These are phyloP conservation scores for Odontamblyopus lacepedii DNA, from an alignment of 2,797 vertebrate species.

Conservation along the genomic window DNA sequence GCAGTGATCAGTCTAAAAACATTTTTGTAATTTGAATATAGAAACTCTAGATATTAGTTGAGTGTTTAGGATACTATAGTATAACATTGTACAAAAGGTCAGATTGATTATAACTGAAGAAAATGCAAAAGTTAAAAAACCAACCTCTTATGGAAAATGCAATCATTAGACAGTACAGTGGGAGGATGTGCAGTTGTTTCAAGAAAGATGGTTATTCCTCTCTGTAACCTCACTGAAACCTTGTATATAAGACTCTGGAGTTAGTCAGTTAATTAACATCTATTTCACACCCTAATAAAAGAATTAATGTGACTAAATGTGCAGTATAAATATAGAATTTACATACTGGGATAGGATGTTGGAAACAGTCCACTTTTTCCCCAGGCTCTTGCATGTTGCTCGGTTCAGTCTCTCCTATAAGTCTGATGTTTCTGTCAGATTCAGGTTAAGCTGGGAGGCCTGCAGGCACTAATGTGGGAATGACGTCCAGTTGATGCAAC, in stretches of 20 bases:
- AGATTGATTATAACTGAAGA: not conserved
- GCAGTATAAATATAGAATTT: conserved; percentile 24
- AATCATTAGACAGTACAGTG: not conserved
- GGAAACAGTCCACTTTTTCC: conserved; percentile 81
- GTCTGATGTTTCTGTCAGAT: conserved; percentile 38
- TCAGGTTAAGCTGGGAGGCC: conserved; percentile 34
- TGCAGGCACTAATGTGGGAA: conserved; percentile 53
- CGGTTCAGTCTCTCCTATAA: conserved; percentile 29
- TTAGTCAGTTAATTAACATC: not conserved
- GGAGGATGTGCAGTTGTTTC: not conserved
- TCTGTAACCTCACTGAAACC: not conserved
- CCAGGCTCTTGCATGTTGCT: conserved; percentile 72
- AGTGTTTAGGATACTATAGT: too few relatives aligned
- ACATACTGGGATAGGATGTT: conserved; percentile 82
- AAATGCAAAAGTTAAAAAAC: not conserved
- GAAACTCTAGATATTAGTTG: not conserved
- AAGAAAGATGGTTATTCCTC: not conserved
- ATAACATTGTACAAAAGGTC: not conserved
- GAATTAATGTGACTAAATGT: not conserved
- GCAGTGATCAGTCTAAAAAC: not conserved
- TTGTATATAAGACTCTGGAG: not conserved
- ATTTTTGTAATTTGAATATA: not conserved
- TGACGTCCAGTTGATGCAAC: conserved; percentile 62
- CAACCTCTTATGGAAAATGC: not conserved
- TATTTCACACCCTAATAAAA: not conserved